A percentile compares a stretch with the other conserved stretches of the same genome.
phyloP scores from a whole-genome alignment of 2,888 invertebrate genomes.

The Blastobasis lacticolella region DNA sequence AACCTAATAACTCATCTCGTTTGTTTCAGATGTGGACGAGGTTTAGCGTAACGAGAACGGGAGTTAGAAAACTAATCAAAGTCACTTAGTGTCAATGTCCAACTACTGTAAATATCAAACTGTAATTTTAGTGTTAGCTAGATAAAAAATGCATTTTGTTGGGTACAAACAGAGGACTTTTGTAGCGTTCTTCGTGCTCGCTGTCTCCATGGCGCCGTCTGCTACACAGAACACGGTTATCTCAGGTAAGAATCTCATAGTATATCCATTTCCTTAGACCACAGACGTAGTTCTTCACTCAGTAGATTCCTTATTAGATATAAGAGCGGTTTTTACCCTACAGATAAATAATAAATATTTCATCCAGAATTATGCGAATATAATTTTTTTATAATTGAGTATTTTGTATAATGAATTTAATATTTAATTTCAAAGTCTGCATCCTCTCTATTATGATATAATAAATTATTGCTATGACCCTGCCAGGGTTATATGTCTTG shows the following conservation, averaged over 20 bases:
- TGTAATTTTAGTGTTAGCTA: constrained; percentile 33
- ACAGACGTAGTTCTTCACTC: too few species aligned
- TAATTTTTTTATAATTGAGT: too few species aligned
- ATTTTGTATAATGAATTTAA: too few species aligned
- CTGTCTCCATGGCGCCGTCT: constrained; percentile 48
- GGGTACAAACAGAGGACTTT: constrained; percentile 43
- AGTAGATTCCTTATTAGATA: too few species aligned
- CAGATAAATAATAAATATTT: too few species aligned
- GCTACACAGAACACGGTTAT: constrained; percentile 52
- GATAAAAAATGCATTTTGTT: constrained; percentile 51
- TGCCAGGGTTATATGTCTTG: too few species aligned
- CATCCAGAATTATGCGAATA: too few species aligned
- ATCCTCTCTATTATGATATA: too few species aligned
- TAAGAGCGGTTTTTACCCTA: too few species aligned
- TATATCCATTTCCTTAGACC: too few species aligned
- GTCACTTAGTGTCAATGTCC: constrained; percentile 22
- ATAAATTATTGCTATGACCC: too few species aligned
- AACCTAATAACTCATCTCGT: constrained; percentile 7
- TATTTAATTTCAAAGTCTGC: too few species aligned
- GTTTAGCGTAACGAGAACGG: constrained; percentile 18
- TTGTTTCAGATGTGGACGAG: constrained; percentile 56
- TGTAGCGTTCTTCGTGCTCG: constrained; percentile 44
- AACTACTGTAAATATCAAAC: constrained; percentile 27
- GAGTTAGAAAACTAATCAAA: constrained; percentile 19
- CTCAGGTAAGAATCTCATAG: constrained; percentile 31